Evolutionary conservation across 2,113 vertebrate species (phyloP), one percentile per base, ranked within the genome.

Genomic region (Rhinoptilus africanus): DNA sequence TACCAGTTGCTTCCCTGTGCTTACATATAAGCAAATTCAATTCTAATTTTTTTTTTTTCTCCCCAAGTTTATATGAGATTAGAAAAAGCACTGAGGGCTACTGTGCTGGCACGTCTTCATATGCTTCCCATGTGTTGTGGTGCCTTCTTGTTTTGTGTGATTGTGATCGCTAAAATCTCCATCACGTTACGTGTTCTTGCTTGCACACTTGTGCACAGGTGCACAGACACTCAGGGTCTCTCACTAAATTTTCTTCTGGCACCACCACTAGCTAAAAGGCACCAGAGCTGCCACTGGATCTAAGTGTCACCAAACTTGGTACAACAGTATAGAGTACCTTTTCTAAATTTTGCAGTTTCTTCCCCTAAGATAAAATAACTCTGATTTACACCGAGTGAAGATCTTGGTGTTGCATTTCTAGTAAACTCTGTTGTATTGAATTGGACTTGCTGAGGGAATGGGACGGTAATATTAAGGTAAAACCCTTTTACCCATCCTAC

Each of bases 181-280:
- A n/a, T 6, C 0, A 0, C 0, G 0, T 45, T 32, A 30, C 5
- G 1, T 13, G 24, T 24, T 12, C 24, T 57, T 53, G 15, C 41
- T 54, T 60, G n/a, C 21, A 30, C 24, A 4, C 9, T 62, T 32
- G 14, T 24, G 35, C 37, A 32, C 18, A 4, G 1, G 24, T 32
- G 41, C 18, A 18, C 12, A 9, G 15, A 14, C 1, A 12, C 28
- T 26, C 4, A 37, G 19, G 54, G 6, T 37, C 35, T 32, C 19
- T 66, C 54, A 7, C 4, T 16, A 35, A 43, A 66, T 67, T 72
- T 88, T 71, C 50, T 77, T 48, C 60, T 72, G 26, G 60, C 45
- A 69, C 9, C 18, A 18, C n/a, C 19, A 4, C 34, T 21, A 85
- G 20, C 41, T 93, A 63, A 87, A 75, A 88, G 60, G 23, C 47